Base-by-base conservation (phyloP, 2,888 invertebrate species). In the Eilema depressum region DNA sequence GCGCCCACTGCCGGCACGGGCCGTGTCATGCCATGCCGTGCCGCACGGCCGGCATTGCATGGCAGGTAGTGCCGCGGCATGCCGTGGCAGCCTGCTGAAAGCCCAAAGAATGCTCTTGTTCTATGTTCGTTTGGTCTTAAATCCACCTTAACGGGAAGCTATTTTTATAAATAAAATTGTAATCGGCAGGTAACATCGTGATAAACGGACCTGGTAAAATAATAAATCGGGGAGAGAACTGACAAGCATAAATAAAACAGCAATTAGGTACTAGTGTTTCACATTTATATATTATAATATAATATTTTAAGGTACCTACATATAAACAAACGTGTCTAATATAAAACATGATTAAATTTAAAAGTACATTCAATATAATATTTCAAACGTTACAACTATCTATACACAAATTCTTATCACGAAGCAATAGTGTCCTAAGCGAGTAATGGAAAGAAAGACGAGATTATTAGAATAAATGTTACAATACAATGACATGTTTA, bases 251-350 rank as follows among this genome's bases (percentile, higher is more conserved):
- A 68, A 71, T 68, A 30, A 71, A 71, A 68, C 63, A 30, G 20
- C 64, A 0, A n/a, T n/a, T 59, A n/a, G 20, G 59, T 59, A 82
- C 82, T 70, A 30, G 70, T 74, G 14, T 75, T 78, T 65, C 33
- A 69, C 64, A n/a, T 59, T 69, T 63, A 72, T 83, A 73, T 76
- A 72, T 79, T 80, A 77, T 71, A 66, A 71, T 73, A 41, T 81
- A 75, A 69, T 47, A 74, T 37, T 63, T 25, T 63, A 67, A 65
- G 20, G 64, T 74, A 82, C 73, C 73, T 37, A 61, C 61, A 41
- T 41, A 41, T 41, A 30, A 77, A 79, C 47, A 61, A 72, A 75
- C 57, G 68, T 75, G 68, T 82, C 73, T 73, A 74, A 76, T 77
- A 80, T 67, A 73, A 81, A 77, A 78, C 73, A 77, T 81, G 68